Percentiles rank a stretch among this genome's conserved stretches.
Conservation (phyloP, 2,797 vertebrate genomes). For the Sebastes variabilis region DNA sequence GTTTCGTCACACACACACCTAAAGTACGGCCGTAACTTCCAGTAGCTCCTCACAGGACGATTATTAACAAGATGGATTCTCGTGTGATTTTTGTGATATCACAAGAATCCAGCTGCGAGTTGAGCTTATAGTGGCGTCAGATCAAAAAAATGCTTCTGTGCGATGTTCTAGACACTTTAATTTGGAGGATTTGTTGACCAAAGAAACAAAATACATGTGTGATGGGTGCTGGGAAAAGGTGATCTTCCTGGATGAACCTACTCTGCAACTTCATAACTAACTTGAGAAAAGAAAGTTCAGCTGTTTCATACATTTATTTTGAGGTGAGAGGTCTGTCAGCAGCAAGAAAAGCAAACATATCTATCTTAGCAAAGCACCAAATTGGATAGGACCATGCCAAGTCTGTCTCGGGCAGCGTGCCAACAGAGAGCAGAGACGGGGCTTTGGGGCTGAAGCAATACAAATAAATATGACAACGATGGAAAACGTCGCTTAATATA, state of each 20-base stretch:
- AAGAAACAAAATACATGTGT: neutral
- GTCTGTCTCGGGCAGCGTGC: conserved; percentile 68
- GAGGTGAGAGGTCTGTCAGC: conserved; percentile 73
- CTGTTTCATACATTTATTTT: conserved; percentile 75
- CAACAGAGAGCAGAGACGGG: conserved; percentile 52
- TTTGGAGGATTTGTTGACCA: neutral
- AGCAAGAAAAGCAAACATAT: conserved; percentile 78
- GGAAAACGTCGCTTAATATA: conserved; percentile 34
- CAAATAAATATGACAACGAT: conserved; percentile 50
- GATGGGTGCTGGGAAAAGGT: neutral
- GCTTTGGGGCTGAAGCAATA: conserved; percentile 44
- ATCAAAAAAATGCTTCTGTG: neutral
- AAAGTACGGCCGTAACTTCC: neutral
- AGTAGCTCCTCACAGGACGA: neutral
- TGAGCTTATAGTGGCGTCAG: neutral
- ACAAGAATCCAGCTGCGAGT: neutral
- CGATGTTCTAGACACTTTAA: neutral
- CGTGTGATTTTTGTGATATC: neutral
- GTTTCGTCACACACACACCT: neutral
- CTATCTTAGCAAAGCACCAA: conserved; percentile 80
- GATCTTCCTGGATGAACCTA: neutral
- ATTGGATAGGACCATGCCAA: conserved; percentile 80
- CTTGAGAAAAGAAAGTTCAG: conserved; percentile 66
- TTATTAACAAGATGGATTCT: neutral
- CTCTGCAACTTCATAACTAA: conserved; percentile 49